Percentiles rank a stretch among this genome's conserved stretches.
These are phyloP conservation scores for Coelogynopora nodosa DNA, from an alignment of 2,888 invertebrate species.

Conservation along the genomic window DNA sequence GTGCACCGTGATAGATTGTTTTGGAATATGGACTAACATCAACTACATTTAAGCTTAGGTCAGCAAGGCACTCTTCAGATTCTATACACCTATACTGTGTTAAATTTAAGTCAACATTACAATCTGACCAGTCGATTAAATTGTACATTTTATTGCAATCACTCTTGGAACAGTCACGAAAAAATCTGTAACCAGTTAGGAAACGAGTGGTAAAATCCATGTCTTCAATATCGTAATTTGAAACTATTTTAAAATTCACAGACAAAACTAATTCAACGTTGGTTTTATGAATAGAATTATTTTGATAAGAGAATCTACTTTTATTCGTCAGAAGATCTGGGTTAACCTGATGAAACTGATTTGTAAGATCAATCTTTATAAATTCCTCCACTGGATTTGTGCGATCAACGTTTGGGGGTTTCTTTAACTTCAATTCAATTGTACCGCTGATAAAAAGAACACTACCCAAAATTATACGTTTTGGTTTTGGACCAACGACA, in stretches of 20 bases:
- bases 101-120: not conserved
- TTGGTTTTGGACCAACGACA: not conserved
- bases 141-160: not conserved
- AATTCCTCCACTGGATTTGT: not conserved
- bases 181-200: not conserved
- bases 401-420: not conserved
- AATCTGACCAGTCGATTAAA: not conserved
- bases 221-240: conserved; percentile 3
- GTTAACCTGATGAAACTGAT: not conserved
- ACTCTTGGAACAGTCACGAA: not conserved
- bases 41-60: not conserved
- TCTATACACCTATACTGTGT: not conserved
- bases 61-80: not conserved
- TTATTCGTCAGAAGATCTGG: not conserved
- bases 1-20: not conserved
- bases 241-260: not conserved
- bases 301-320: not conserved
- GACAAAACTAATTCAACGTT: too few relatives aligned
- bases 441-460: not conserved
- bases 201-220: not conserved
- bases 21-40: not conserved
- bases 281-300: not conserved
- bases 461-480: not conserved
- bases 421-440: not conserved
- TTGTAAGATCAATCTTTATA: not conserved